Base-by-base conservation (phyloP, 2,113 vertebrate genomes). In the Carollia perspicillata region DNA sequence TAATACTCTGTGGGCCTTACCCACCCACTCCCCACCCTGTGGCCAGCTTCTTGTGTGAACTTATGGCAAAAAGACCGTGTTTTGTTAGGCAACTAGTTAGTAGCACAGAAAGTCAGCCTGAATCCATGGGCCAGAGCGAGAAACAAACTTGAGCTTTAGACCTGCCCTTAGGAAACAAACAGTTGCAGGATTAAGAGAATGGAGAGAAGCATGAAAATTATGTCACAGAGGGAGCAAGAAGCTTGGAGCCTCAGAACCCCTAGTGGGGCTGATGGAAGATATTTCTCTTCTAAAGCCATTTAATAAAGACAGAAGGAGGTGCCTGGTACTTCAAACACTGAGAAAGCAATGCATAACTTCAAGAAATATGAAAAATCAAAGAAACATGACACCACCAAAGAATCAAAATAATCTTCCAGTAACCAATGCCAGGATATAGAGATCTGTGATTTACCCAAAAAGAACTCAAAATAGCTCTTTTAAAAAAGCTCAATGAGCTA, bases 21-120 rank as follows among this genome's bases (percentile, higher is more conserved):
- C 0, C 44, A 87, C 13, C 33, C n/a, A 33, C 3, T 5, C 0
- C 23, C 1, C 3, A 53, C 17, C 30, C 35, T 51, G 7, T 30
- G 16, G 4, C 2, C 23, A 65, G n/a, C 44, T 89, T 30, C 6
- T 10, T 35, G 13, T 33, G 44, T 77, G 42, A 53, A 8, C 28
- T 60, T 78, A 89, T 53, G 26, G 18, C 26, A 10, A 23, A 5
- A 14, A 65, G 58, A 78, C 20, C 8, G 65, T 40, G 8, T 12
- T 14, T 89, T 78, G 37, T 20, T 12, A 40, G 26, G 42, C 40
- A 42, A 72, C 69, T 51, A 63, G n/a, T 6, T 65, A 66, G 5
- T 79, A 90, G 5, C 9, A 28, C 55, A 75, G 53, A 88, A 55
- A 72, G 4, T 3, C 58, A 11, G 5, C 9, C 14, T 44, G 14